These are phyloP conservation scores for Ditylenchus weischeri DNA, from an alignment of 2,888 invertebrate genomes.

Conservation along the genomic window DNA sequence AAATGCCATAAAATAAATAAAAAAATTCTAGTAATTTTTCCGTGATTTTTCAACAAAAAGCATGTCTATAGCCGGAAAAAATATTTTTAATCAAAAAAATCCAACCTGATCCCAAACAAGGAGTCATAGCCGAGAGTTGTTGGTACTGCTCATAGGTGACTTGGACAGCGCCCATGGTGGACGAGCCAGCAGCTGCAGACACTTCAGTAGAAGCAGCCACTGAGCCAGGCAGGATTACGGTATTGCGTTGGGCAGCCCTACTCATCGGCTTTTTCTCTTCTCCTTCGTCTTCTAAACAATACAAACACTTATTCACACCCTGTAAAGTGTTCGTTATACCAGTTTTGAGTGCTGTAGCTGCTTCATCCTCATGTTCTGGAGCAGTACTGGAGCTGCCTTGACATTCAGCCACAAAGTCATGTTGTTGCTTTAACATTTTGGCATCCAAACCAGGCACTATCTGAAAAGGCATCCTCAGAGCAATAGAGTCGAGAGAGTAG, in stretches of 20 bases:
- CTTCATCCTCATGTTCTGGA: background rate
- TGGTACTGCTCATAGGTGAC: conserved; percentile 26
- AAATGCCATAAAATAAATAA: too few species aligned
- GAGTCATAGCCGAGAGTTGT: conserved; percentile 27
- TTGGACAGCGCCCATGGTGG: background rate
- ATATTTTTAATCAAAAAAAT: background rate
- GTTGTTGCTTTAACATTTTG: background rate
- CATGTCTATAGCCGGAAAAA: too few species aligned
- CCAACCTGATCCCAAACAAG: conserved; percentile 20
- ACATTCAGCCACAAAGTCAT: too few species aligned
- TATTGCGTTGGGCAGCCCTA: background rate
- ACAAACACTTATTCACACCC: too few species aligned
- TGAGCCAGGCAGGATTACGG: conserved; percentile 9
- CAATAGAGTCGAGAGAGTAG: conserved; percentile 1
- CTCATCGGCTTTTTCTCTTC: too few species aligned
- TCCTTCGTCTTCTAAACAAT: too few species aligned
- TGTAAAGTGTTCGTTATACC: too few species aligned
- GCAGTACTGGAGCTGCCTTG: background rate
- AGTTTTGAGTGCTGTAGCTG: background rate
- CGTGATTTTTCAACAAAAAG: too few species aligned
- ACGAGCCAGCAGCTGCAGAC: background rate
- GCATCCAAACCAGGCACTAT: conserved; percentile 8
- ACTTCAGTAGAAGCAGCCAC: background rate
- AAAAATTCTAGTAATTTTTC: too few species aligned
- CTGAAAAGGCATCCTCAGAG: background rate